Base-by-base conservation (phyloP, 1,140 invertebrate genomes). In the Sipha flava region DNA sequence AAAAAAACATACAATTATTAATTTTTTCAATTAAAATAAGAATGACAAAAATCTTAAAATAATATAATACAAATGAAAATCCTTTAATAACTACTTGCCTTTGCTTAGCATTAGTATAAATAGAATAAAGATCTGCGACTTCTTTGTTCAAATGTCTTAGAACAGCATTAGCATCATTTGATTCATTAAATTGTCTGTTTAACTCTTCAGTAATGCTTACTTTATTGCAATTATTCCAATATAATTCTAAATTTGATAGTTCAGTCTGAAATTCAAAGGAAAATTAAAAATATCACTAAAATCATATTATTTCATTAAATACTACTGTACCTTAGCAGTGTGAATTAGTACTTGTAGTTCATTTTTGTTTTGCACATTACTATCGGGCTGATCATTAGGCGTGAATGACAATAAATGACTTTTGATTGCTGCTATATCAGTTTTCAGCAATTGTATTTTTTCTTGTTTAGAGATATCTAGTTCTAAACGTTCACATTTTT, bases 401-500 rank as follows among this genome's bases (percentile, higher is more conserved):
- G 83, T 75, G 12, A 85, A 81, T 10, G 84, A 84, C 37, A 83
- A 31, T 9, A 86, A 81, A 21, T 82, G 79, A 14, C 83, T 83
- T 59, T 83, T 83, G 79, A 89, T 84, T 4, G 83, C 84, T 45
- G 84, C 83, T 82, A 89, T 86, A 70, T 87, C 86, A 34, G 86
- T 85, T 82, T 87, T 86, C 81, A 89, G 85, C 37, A 83, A 82
- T 64, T 83, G 84, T 37, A 87, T 85, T 81, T 84, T 85, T 82
- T 88, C 88, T 7, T 86, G 84, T 75, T 89, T 88, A 34, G 88
- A 86, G 0, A 87, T 86, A 80, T 87, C 84, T 14, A 85, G 83
- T 52, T 88, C 86, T 72, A 90, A 83, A 29, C 84, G 84, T 82
- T 89, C 87, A 89, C 89, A 90, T 83, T 87, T 85, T 80, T 88